Percentiles rank a stretch among this genome's conserved stretches.
Conservation (phyloP, 2,113 vertebrate species). For the Arvicanthis niloticus region DNA sequence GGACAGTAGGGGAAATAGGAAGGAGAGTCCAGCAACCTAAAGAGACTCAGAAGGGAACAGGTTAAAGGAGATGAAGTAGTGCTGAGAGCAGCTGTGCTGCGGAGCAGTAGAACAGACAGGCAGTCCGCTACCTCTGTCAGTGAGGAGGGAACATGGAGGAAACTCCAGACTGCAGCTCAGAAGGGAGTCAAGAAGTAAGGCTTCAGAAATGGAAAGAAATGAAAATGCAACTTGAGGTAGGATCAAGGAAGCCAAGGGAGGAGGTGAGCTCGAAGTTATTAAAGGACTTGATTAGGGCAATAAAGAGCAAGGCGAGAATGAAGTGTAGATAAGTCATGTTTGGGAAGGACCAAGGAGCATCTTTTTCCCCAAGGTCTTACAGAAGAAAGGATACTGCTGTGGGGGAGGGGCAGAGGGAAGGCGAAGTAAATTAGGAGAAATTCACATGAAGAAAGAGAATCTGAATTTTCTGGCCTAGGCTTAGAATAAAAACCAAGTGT, state of each 20-base stretch:
- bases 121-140: background rate
- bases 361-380: background rate
- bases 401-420: background rate
- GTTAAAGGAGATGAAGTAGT: background rate
- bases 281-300: background rate
- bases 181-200: background rate
- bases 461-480: constrained; percentile 11
- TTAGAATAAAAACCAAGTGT: background rate
- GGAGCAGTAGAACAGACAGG: background rate
- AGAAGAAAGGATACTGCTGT: background rate
- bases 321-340: background rate
- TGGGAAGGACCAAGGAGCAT: background rate
- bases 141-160: background rate
- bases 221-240: background rate
- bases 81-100: background rate
- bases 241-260: background rate
- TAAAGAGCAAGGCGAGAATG: background rate
- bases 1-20: background rate
- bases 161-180: background rate
- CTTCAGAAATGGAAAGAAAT: background rate
- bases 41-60: background rate
- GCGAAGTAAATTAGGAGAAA: background rate
- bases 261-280: background rate
- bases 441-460: background rate
- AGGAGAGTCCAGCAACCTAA: background rate